Base-by-base conservation (phyloP, 2,888 invertebrate species). In the Napeogenes sylphis region DNA sequence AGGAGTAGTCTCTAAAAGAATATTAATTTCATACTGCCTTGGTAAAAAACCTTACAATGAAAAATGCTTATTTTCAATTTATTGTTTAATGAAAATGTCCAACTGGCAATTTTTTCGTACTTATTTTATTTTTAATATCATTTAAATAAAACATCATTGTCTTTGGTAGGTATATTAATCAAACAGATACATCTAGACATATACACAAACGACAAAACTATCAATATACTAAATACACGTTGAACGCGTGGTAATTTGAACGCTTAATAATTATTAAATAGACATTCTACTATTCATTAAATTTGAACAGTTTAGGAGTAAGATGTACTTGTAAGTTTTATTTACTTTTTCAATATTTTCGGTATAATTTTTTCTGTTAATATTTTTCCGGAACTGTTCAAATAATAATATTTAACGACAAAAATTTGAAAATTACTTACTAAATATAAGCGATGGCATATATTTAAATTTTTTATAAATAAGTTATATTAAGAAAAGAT, bases 151-250 rank as follows among this genome's bases (percentile, higher is more conserved):
- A 63, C 59, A 67, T 63, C 35, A 69, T 65, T 68, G 54, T 87
- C 87, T 88, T 88, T 88, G 88, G 88, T 87, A 85, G 80, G 66
- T 87, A 86, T 87, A 85, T 81, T 79, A 74, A 72, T 70, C 75
- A 70, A 77, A 68, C 55, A 69, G 70, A 79, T 80, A 78, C 75
- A 77, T 80, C 82, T 75, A 74, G 73, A 78, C 63, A 67, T 61
- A 67, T 68, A 76, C 70, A 51, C 51, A 76, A 77, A 75, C 75
- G 76, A 80, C 74, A 80, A 81, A 80, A 80, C 75, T 74, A 78
- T 76, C 77, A 79, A 75, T 75, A 73, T 76, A 77, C 71, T 74
- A 69, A 69, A 57, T 64, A 69, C 58, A 72, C 70, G 65, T 68
- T 62, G 60, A 53, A 66, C 62, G 67, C 60, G 64, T 63, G 60